Conservation (phyloP, 2,113 vertebrate species). For the Cnemophilus loriae region DNA sequence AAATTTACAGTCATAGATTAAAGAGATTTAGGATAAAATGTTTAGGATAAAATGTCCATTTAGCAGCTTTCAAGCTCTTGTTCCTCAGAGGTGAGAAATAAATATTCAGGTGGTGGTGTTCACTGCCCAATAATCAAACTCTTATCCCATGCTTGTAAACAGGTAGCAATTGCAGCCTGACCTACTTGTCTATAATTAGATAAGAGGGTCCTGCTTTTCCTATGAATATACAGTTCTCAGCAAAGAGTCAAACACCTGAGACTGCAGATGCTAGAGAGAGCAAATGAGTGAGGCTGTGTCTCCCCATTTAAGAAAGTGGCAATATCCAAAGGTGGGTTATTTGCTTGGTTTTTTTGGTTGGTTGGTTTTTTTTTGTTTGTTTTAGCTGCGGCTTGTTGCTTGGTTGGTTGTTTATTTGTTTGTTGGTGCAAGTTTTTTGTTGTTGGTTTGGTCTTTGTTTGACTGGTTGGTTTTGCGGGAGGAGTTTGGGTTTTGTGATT, state of each 20-base stretch:
- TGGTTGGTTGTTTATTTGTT: accelerated
- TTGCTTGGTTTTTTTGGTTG: neutral
- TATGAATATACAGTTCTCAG: neutral
- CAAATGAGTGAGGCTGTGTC: neutral
- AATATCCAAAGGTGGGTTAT: neutral
- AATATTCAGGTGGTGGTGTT: neutral
- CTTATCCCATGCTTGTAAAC: neutral
- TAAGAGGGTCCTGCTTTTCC: neutral
- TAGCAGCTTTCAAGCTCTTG: neutral
- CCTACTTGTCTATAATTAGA: neutral
- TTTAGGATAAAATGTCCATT: neutral
- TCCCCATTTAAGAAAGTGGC: neutral
- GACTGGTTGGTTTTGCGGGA: neutral
- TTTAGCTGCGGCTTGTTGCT: neutral
- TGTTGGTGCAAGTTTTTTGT: too few relatives aligned
- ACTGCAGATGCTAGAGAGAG: neutral
- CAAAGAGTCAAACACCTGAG: neutral
- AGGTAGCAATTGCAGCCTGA: neutral
- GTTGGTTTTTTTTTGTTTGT: neutral
- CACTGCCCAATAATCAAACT: neutral
- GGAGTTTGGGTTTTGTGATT: neutral
- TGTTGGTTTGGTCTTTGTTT: neutral
- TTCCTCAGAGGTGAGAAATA: neutral
- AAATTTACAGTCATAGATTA: neutral
- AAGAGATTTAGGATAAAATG: neutral